Conservation (phyloP, 2,888 invertebrate genomes). For the Sisyra nigra region DNA sequence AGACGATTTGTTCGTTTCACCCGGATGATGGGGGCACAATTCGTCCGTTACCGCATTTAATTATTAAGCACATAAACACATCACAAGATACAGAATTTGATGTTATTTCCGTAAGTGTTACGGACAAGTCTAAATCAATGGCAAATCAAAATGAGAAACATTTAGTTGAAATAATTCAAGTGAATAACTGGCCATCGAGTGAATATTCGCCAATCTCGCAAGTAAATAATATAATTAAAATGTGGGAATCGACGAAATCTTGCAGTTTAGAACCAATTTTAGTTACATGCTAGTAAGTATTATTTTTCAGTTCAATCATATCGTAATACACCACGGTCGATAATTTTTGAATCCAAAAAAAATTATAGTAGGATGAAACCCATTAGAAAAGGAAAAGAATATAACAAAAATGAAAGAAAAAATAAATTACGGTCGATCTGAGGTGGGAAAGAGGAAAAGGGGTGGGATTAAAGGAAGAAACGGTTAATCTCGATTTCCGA, state of each 20-base stretch:
- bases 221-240: slow-evolving; percentile 19
- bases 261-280: slow-evolving; percentile 21
- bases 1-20: neutral
- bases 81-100: neutral
- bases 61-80: neutral
- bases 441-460: too few species aligned
- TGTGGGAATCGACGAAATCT: slow-evolving; percentile 23
- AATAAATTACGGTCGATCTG: too few species aligned
- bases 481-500: too few species aligned
- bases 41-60: slow-evolving; percentile 16
- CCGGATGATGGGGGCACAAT: neutral
- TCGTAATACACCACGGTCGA: neutral
- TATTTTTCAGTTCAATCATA: neutral
- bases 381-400: too few species aligned
- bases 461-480: too few species aligned
- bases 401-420: too few species aligned
- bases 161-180: slow-evolving; percentile 16
- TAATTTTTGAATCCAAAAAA: too few species aligned
- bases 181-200: slow-evolving; percentile 21
- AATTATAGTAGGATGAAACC: too few species aligned
- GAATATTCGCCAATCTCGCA: slow-evolving; percentile 17
- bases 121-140: neutral
- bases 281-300: slow-evolving; percentile 27
- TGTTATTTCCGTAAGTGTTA: neutral
- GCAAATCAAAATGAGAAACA: slow-evolving; percentile 12